These are phyloP conservation scores for Aulostomus chinensis DNA, from an alignment of 2,797 vertebrate genomes.

Conservation along the genomic window DNA sequence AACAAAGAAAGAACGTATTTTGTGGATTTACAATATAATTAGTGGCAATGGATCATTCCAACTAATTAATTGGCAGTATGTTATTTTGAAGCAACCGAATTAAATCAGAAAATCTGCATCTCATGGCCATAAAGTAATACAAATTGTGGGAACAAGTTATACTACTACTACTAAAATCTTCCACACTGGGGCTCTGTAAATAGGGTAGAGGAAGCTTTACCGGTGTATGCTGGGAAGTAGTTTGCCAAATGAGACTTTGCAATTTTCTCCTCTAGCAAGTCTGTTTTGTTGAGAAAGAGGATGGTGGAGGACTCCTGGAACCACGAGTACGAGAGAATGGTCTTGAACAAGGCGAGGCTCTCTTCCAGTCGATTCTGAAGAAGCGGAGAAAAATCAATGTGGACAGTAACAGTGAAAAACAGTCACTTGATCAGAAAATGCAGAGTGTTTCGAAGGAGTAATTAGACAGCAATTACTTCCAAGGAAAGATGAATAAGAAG, in stretches of 20 bases:
- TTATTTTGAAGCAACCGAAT: too few relatives aligned
- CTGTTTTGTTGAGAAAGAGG: slow-evolving; percentile 91
- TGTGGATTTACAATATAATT: too few relatives aligned
- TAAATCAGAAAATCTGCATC: too few relatives aligned
- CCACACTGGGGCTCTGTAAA: too few relatives aligned
- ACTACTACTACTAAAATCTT: too few relatives aligned
- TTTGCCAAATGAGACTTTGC: slow-evolving; percentile 81
- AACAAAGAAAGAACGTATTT: too few relatives aligned
- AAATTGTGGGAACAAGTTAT: too few relatives aligned
- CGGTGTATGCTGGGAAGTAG: slow-evolving; percentile 85
- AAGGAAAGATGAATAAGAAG: not conserved
- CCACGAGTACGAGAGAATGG: slow-evolving; percentile 83
- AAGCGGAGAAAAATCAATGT: not conserved
- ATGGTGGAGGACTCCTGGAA: slow-evolving; percentile 89
- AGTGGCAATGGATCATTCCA: too few relatives aligned
- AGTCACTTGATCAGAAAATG: not conserved
- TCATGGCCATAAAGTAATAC: too few relatives aligned
- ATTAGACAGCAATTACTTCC: too few relatives aligned
- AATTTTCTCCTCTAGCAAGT: slow-evolving; percentile 90
- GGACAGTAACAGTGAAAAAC: not conserved
- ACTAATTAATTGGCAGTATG: too few relatives aligned
- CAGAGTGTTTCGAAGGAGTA: too few relatives aligned
- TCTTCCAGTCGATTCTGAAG: slow-evolving; percentile 87
- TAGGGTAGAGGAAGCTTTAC: slow-evolving; percentile 63
- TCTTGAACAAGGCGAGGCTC: slow-evolving; percentile 89